Conservation (phyloP, 2,797 vertebrate genomes). For the Alexandromys oeconomus region DNA sequence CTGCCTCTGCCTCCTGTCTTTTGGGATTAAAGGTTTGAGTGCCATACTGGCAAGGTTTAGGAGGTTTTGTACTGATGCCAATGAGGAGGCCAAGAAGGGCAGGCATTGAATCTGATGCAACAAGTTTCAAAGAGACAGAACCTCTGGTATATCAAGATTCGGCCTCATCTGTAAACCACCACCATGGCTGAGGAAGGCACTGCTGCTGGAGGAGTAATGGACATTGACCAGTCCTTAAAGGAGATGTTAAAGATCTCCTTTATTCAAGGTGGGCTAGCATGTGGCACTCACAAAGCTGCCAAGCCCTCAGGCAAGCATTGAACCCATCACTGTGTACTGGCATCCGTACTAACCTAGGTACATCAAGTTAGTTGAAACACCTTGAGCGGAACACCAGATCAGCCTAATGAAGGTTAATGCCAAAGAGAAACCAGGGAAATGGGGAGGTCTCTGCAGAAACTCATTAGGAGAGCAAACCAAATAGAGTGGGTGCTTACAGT, state of each 20-base stretch:
- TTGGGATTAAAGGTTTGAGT: neutral
- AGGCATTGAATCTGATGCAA: neutral
- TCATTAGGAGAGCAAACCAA: neutral
- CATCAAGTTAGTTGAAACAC: neutral
- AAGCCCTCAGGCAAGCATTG: neutral
- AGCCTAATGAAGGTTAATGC: neutral
- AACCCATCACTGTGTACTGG: neutral
- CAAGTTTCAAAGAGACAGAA: neutral
- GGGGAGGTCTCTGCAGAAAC: neutral
- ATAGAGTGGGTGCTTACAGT: neutral
- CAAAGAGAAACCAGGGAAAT: neutral
- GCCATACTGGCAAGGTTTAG: neutral
- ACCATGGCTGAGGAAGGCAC: neutral
- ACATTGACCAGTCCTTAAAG: neutral
- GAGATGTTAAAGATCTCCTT: neutral
- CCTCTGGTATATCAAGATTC: neutral
- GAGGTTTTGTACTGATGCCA: too few species aligned
- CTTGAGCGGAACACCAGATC: neutral
- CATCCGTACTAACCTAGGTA: neutral
- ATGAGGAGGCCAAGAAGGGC: neutral
- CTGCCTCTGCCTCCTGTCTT: neutral
- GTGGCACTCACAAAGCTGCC: neutral
- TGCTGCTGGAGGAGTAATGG: neutral
- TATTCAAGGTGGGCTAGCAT: neutral
- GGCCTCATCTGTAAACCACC: neutral